phyloP scores from a whole-genome alignment of 2,113 vertebrate species.

The Philantomba maxwellii region DNA sequence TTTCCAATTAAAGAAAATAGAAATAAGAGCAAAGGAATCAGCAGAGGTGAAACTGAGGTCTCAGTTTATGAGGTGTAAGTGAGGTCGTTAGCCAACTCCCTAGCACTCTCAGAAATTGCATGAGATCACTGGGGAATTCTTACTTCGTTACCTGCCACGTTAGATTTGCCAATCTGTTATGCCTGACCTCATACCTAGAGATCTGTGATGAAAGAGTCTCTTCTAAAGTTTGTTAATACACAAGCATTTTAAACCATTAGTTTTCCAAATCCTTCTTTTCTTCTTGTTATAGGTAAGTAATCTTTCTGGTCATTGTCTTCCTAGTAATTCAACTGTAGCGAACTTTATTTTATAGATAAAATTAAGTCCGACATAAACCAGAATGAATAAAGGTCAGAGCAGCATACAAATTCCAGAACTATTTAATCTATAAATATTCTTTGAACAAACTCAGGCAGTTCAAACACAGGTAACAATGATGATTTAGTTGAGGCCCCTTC shows the following conservation, averaged over 20 bases:
- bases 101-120: neutral
- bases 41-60: conserved; percentile 11
- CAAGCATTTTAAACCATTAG: neutral
- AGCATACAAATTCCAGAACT: neutral
- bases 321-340: neutral
- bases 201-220: neutral
- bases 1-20: conserved; percentile 46
- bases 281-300: neutral
- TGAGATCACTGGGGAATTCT: neutral
- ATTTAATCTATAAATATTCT: neutral
- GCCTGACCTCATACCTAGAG: neutral
- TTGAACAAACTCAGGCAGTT: neutral
- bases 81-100: neutral
- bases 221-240: neutral
- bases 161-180: neutral
- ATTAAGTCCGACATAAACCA: neutral
- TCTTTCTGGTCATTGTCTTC: neutral
- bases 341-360: neutral
- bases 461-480: neutral
- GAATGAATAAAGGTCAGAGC: neutral
- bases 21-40: neutral
- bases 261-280: neutral
- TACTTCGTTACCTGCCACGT: neutral
- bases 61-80: neutral
- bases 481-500: neutral